These are phyloP conservation scores for Hycleus phaleratus DNA, from an alignment of 1,140 invertebrate species.

Conservation along the genomic window DNA sequence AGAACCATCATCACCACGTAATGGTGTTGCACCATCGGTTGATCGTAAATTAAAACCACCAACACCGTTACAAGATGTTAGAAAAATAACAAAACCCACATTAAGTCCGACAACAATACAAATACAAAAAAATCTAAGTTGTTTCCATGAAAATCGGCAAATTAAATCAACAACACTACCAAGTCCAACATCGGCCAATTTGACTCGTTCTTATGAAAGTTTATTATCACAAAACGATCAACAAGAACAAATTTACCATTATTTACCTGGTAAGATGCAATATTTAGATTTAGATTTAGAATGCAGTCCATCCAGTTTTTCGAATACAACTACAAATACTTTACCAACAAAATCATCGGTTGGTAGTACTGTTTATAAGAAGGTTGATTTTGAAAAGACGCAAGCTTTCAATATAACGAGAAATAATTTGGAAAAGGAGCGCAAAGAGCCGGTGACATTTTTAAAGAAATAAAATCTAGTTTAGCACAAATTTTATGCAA, in stretches of 20 bases:
- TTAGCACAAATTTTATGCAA: slow-evolving; percentile 2
- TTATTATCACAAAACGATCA: slow-evolving; percentile 23
- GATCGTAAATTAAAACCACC: slow-evolving; percentile 40
- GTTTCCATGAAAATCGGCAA: background rate
- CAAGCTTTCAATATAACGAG: slow-evolving; percentile 83
- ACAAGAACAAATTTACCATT: slow-evolving; percentile 25
- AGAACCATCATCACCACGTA: slow-evolving; percentile 43
- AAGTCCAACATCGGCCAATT: slow-evolving; percentile 44
- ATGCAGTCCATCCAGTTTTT: slow-evolving; percentile 12
- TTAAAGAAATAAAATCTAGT: slow-evolving; percentile 26
- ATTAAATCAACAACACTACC: slow-evolving; percentile 36
- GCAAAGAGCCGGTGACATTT: slow-evolving; percentile 28
- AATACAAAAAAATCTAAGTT: background rate
- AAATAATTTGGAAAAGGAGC: slow-evolving; percentile 60
- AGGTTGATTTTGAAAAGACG: slow-evolving; percentile 85
- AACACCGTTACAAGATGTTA: slow-evolving; percentile 26
- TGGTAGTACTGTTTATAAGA: slow-evolving; percentile 70
- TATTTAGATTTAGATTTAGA: slow-evolving; percentile 72
- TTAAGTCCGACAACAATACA: background rate
- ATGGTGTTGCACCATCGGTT: slow-evolving; percentile 36
- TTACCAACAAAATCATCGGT: slow-evolving; percentile 38
- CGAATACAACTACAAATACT: slow-evolving; percentile 18
- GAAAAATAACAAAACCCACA: slow-evolving; percentile 5
- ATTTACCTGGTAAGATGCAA: slow-evolving; percentile 44
- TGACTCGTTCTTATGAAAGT: slow-evolving; percentile 28